A percentile compares a stretch with the other conserved stretches of the same genome.
Conservation (phyloP, 2,113 vertebrate species). For the Lates calcarifer region DNA sequence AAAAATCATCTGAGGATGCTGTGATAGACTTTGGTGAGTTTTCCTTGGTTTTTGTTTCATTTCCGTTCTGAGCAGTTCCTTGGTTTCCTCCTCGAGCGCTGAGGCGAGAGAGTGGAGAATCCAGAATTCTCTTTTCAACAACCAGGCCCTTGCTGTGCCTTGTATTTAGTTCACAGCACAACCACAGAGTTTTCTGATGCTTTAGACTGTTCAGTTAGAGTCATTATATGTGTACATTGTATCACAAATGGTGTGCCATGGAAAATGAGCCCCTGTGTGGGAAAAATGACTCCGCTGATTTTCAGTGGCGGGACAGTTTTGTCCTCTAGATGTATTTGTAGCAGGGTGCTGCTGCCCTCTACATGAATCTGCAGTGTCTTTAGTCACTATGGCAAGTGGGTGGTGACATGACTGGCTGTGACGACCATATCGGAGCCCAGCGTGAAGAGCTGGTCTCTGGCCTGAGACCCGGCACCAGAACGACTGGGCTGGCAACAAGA, state of each 20-base stretch:
- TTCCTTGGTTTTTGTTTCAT: conserved; percentile 58
- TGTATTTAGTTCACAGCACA: background rate
- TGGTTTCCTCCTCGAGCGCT: background rate
- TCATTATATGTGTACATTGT: conserved; percentile 21
- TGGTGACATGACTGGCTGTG: conserved; percentile 60
- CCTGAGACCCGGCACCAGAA: conserved; percentile 66
- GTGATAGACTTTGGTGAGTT: conserved; percentile 76
- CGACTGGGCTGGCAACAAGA: conserved; percentile 58
- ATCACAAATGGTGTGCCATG: conserved; percentile 59
- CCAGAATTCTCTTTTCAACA: conserved; percentile 6
- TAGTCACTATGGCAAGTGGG: conserved; percentile 58
- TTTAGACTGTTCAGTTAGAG: conserved; percentile 8
- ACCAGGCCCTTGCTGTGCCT: background rate
- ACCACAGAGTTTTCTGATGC: conserved; percentile 13
- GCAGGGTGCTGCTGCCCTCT: conserved; percentile 64
- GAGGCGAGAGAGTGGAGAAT: conserved; percentile 10
- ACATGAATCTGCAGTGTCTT: conserved; percentile 49
- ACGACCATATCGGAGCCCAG: conserved; percentile 63
- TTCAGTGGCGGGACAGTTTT: conserved; percentile 47
- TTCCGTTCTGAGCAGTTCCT: conserved; percentile 27
- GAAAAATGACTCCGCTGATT: conserved; percentile 9
- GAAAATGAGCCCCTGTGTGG: conserved; percentile 44
- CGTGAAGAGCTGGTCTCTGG: conserved; percentile 54
- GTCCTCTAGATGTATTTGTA: conserved; percentile 51
- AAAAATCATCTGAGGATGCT: conserved; percentile 56